Evolutionary conservation across 2,113 vertebrate genomes (phyloP).

Genomic region (Agelaius tricolor): DNA sequence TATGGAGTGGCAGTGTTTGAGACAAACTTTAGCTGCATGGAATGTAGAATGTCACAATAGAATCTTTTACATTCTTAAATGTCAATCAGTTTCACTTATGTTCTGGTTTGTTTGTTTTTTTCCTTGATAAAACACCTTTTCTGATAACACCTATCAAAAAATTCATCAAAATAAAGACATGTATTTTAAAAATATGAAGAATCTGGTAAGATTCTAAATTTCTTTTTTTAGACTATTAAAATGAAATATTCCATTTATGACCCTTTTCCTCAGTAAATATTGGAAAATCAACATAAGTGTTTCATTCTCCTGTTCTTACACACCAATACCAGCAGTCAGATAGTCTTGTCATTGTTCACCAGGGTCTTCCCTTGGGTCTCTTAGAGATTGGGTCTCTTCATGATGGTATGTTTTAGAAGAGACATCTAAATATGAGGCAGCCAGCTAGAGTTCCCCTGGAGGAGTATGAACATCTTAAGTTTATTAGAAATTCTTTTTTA

Average conservation of each 20-base stretch:
- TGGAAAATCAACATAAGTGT: neutral
- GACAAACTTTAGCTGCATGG: neutral
- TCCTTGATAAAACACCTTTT: neutral
- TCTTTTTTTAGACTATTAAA: neutral
- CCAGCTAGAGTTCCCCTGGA: neutral
- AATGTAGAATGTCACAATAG: neutral
- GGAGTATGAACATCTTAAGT: neutral
- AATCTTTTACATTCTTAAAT: neutral
- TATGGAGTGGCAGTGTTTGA: neutral
- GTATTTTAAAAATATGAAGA: neutral
- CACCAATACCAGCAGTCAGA: neutral
- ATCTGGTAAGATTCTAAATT: neutral
- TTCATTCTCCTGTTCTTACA: neutral
- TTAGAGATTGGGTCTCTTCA: neutral
- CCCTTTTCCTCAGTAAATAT: neutral
- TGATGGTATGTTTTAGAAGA: neutral
- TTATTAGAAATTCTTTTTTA: neutral
- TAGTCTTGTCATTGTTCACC: neutral
- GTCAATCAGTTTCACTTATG: neutral
- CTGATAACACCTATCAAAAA: neutral
- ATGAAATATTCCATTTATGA: neutral
- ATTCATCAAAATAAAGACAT: neutral
- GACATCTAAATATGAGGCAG: neutral
- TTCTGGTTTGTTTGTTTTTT: neutral
- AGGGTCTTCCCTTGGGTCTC: neutral